These are phyloP conservation scores for Leptinotarsa peninsularis DNA, from an alignment of 2,888 invertebrate species.

Conservation along the genomic window DNA sequence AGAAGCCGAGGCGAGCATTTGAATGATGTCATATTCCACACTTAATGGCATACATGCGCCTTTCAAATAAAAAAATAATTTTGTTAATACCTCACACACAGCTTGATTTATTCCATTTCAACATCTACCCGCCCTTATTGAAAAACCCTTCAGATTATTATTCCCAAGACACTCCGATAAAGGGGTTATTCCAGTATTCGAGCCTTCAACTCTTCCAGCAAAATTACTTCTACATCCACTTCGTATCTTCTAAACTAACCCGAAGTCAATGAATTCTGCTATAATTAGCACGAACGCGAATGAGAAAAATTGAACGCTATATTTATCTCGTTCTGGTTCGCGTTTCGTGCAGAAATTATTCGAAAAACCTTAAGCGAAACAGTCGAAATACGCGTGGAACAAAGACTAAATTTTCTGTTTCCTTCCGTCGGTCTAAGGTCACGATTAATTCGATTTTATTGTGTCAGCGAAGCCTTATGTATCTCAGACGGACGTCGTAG, in stretches of 20 bases:
- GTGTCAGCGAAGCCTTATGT: not conserved
- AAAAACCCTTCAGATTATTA: no score
- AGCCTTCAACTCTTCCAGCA: no score
- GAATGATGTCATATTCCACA: no score
- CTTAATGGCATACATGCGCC: no score
- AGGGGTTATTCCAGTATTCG: no score
- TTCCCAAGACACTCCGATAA: no score
- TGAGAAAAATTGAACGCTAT: slow-evolving; percentile 1
- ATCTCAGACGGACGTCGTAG: not conserved
- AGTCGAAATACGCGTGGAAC: not conserved
- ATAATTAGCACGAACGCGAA: not conserved
- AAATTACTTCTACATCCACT: not conserved
- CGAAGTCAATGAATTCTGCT: slow-evolving; percentile 7
- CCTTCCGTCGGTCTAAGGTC: slow-evolving; percentile 6
- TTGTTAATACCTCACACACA: no score
- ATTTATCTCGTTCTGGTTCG: slow-evolving; percentile 1
- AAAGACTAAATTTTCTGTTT: not conserved
- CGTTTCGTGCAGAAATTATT: slow-evolving; percentile 2
- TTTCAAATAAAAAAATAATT: no score
- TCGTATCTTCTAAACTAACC: not conserved
- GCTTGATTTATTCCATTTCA: no score
- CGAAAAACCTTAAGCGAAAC: not conserved
- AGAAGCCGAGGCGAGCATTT: no score
- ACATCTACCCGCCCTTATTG: no score
- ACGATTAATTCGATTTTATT: slow-evolving; percentile 12